phyloP scores from a whole-genome alignment of 2,888 invertebrate genomes.

The Drosophila borealis region DNA sequence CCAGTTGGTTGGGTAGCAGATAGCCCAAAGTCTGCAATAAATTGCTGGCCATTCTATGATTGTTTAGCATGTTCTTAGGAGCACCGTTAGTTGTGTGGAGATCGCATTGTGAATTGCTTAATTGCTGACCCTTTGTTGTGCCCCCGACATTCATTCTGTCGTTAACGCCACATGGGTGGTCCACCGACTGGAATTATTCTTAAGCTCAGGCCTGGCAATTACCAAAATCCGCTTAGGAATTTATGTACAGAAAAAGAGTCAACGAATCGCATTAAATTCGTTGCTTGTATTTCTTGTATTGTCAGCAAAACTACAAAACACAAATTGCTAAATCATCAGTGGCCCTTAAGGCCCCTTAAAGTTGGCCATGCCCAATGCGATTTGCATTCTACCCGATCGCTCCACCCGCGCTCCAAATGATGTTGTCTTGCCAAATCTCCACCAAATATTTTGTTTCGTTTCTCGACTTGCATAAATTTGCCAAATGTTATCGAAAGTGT shows the following conservation, averaged over 20 bases:
- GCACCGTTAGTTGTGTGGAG: constrained; percentile 55
- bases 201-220: constrained; percentile 60
- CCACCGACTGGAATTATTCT: constrained; percentile 47
- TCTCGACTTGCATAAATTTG: constrained; percentile 70
- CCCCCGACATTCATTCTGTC: constrained; percentile 69
- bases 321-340: constrained; percentile 73
- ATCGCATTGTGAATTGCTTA: constrained; percentile 35
- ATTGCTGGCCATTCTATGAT: constrained; percentile 58
- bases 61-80: constrained; percentile 43
- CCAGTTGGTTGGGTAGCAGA: constrained; percentile 54
- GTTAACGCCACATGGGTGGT: constrained; percentile 69
- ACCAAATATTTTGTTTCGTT: constrained; percentile 45
- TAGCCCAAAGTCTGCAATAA: constrained; percentile 53
- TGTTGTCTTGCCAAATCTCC: constrained; percentile 53
- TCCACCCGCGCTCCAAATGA: constrained; percentile 43
- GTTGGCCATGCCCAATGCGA: constrained; percentile 53
- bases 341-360: constrained; percentile 51
- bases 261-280: constrained; percentile 58
- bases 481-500: constrained; percentile 74
- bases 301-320: constrained; percentile 27
- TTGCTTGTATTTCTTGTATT: constrained; percentile 26
- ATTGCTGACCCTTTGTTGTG: constrained; percentile 61
- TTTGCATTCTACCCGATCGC: constrained; percentile 51
- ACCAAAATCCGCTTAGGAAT: constrained; percentile 73
- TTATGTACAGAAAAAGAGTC: constrained; percentile 51